A percentile compares a stretch with the other conserved stretches of the same genome.
Conservation (phyloP, 2,888 invertebrate species). For the Zaprionus lineosus region DNA sequence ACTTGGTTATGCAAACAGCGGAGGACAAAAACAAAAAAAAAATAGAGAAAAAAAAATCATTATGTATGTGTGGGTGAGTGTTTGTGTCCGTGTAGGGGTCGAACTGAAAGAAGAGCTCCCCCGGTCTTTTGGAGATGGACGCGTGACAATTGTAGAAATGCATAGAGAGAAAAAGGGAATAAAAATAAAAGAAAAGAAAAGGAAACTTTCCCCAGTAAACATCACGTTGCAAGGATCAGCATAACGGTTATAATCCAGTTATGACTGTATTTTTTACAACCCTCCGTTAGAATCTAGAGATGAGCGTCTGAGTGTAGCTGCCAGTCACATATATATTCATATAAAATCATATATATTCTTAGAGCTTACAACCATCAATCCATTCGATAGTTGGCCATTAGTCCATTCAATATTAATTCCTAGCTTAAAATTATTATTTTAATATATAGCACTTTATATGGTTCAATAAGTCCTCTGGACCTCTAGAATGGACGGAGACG, state of each 20-base stretch:
- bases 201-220: background rate
- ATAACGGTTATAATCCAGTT: slow-evolving; percentile 32
- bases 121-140: slow-evolving; percentile 27
- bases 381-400: no score
- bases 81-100: background rate
- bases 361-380: no score
- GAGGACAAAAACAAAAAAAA: slow-evolving; percentile 6
- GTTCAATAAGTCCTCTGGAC: no score
- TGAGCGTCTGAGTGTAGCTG: slow-evolving; percentile 9
- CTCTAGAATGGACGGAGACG: no score
- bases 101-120: background rate
- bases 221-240: slow-evolving; percentile 10
- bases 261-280: background rate
- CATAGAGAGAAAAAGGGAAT: slow-evolving; percentile 12
- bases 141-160: slow-evolving; percentile 37
- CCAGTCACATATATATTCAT: background rate
- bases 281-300: background rate
- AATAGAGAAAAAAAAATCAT: background rate
- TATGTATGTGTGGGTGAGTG: slow-evolving; percentile 8
- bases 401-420: no score
- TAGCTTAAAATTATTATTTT: no score
- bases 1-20: slow-evolving; percentile 57
- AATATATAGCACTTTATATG: no score
- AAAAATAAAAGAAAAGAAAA: background rate
- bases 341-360: background rate